Base-by-base conservation (phyloP, 2,888 invertebrate species). In the Pachycephus smyrnensis region DNA sequence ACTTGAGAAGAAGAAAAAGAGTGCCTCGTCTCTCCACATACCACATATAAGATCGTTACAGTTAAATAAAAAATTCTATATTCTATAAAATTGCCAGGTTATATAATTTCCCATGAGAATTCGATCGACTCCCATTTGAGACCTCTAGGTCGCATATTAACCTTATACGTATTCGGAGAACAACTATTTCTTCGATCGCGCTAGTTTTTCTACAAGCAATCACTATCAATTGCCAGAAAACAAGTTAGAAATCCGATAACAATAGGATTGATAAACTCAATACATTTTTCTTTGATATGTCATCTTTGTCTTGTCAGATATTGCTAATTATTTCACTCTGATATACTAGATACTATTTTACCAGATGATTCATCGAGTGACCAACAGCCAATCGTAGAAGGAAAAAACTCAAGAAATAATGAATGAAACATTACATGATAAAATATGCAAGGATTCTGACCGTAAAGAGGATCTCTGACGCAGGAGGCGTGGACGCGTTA, bases 401-500 rank as follows among this genome's bases (percentile, higher is more conserved):
- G 9, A 55, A 23, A 55, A 1, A 55, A 55, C 6, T 55, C 23
- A 55, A 55, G 0, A 9, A 55, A 55, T 23, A 6, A 55, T 55
- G 23, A 55, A 55, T 23, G 15, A 55, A 55, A 55, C 1, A 2
- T 55, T 55, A 55, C 15, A 55, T 23, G 15, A 23, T 55, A 55
- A 23, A 55, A 9, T 2, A 6, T 55, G 0, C 55, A 55, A 55
- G 55, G 55, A 55, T 23, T 55, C 23, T 55, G 55, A 23, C 23
- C 23, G 55, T 23, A 55, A 23, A 55, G 55, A 55, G 55, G 23
- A 55, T 55, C 9, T 23, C 23, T 55, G 23, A 55, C 31, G 71
- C 31, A 30, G 71, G 71, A 71, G 71, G 71, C 71, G 71, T 32
- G 31, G 15, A 71, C 71, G 71, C 32, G 71, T 71, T 71, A 71